phyloP scores from a whole-genome alignment of 30 jellyfish, hydroid and myxozoan genomes.

The Chrysaora quinquecirrha region DNA sequence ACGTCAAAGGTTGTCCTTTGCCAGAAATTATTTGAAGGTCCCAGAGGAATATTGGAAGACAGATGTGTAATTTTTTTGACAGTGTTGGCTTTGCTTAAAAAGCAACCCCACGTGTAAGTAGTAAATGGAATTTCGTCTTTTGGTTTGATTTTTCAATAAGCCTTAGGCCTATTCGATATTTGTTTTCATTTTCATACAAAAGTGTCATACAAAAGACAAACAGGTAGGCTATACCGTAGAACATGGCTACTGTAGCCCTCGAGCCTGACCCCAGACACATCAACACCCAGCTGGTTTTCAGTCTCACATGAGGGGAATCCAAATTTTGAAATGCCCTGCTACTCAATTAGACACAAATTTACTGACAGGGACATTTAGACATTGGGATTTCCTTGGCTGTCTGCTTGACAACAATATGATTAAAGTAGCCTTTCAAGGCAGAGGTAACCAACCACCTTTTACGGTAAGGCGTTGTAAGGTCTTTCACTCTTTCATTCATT shows the following conservation, averaged over 20 bases:
- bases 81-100: background rate
- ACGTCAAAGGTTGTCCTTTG: slow-evolving; percentile 1
- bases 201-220: background rate
- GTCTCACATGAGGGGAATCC: background rate
- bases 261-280: background rate
- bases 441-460: background rate
- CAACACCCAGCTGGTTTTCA: background rate
- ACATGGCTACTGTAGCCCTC: background rate
- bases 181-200: background rate
- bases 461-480: background rate
- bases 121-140: background rate
- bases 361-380: background rate
- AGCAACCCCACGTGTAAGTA: background rate
- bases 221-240: background rate
- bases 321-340: background rate
- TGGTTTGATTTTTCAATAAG: background rate
- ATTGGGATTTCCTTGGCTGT: background rate
- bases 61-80: background rate
- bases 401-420: background rate
- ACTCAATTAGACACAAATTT: background rate
- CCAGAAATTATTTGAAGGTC: background rate
- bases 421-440: background rate
- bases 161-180: background rate
- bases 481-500: background rate
- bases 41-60: background rate